Base-by-base conservation (phyloP, 2,888 invertebrate species). In the Drosophila infuscata region DNA sequence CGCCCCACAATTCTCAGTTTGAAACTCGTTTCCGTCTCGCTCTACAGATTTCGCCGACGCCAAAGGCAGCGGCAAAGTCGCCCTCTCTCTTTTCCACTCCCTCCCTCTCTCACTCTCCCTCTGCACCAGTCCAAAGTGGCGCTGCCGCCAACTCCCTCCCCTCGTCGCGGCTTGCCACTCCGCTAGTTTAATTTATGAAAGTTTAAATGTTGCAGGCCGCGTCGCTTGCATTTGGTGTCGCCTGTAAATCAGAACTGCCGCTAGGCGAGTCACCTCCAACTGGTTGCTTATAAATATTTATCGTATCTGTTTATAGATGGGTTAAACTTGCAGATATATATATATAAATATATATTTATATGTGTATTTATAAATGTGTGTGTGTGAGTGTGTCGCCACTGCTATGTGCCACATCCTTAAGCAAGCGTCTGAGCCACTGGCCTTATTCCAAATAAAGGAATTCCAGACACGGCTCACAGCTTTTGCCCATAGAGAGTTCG, bases 211-310 rank as follows among this genome's bases (percentile, higher is more conserved):
- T 74, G 73, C 82, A 66, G 48, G 76, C 80, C 65, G 69, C 69
- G 67, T 66, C 70, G 74, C 74, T 69, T 75, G 82, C 82, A 87
- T 81, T 89, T 83, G 75, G 87, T 83, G 83, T 75, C 75, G 89
- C 83, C 76, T 76, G 73, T 75, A 85, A 85, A 83, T 84, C 89
- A 85, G 85, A 85, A 84, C 83, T 62, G 81, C 89, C 81, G 81
- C 89, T 84, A 88, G 83, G 74, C 76, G 70, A 70, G 49, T 49
- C 66, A 68, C 56, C 61, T 67, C 66, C 87, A 79, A 86, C 87
- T 87, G 89, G 84, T 87, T 79, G 61, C 73, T 77, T 70, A 89
- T 89, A 85, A 84, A 88, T 88, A 82, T 89, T 77, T 87, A 82
- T 88, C 74, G 73, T 83, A 84, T 76, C 70, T 71, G 86, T 58